phyloP scores from a whole-genome alignment of 2,113 vertebrate genomes.

The Corythornis madagascariensis region DNA sequence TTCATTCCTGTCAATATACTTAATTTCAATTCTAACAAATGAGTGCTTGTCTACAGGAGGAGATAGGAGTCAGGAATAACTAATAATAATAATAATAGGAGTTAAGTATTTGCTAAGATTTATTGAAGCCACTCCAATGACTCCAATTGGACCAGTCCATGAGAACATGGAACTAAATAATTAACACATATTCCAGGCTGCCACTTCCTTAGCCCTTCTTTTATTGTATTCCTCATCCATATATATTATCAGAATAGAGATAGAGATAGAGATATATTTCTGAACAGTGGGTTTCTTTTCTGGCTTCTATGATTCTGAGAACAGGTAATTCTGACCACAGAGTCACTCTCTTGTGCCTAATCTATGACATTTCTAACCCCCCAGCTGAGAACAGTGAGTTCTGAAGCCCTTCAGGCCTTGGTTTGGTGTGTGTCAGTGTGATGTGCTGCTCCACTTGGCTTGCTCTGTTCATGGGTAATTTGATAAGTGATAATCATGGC shows the following conservation, averaged over 20 bases:
- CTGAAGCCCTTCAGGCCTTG: slow-evolving; percentile 5
- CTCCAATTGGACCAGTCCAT: neutral
- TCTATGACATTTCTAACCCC: neutral
- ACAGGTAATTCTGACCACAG: slow-evolving; percentile 16
- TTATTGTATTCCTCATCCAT: neutral
- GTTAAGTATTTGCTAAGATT: neutral
- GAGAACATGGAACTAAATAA: neutral
- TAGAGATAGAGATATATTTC: neutral
- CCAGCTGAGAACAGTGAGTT: neutral
- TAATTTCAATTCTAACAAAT: neutral
- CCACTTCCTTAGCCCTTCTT: slow-evolving; percentile 6
- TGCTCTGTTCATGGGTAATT: slow-evolving; percentile 16
- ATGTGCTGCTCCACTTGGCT: slow-evolving; percentile 43
- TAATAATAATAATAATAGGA: neutral
- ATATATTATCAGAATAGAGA: neutral
- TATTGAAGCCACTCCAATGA: neutral
- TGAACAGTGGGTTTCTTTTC: neutral
- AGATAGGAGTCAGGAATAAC: slow-evolving; percentile 27
- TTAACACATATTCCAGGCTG: neutral
- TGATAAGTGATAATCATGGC: slow-evolving; percentile 42
- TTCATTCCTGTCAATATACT: neutral
- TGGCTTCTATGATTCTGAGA: neutral
- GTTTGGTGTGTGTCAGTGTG: neutral
- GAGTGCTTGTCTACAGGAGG: slow-evolving; percentile 44
- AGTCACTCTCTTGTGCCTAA: neutral